Percentiles rank a stretch among this genome's conserved stretches.
phyloP scores from a whole-genome alignment of 2,888 invertebrate genomes.

The Papilio elwesi region DNA sequence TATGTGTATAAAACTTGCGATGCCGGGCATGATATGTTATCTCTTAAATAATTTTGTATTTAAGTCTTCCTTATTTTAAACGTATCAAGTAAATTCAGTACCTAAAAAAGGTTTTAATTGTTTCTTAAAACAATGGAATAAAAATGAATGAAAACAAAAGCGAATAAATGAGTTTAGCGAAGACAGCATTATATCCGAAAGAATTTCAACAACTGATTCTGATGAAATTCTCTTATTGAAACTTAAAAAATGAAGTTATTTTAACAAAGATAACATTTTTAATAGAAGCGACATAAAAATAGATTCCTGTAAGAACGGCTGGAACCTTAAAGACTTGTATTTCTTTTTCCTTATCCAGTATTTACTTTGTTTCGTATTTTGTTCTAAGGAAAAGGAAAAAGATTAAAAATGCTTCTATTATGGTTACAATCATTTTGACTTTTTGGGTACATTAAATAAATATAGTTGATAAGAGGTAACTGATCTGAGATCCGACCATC shows the following conservation, averaged over 20 bases:
- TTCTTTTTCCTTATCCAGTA: background rate
- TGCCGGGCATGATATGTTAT: too few relatives aligned
- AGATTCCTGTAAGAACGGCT: background rate
- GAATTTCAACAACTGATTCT: conserved; percentile 3
- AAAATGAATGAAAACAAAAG: background rate
- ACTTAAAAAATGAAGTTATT: conserved; percentile 1
- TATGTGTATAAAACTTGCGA: too few relatives aligned
- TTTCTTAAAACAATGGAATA: background rate
- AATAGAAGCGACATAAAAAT: conserved; percentile 10
- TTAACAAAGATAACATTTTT: conserved; percentile 3
- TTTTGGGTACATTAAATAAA: too few relatives aligned
- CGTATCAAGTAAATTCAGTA: too few relatives aligned
- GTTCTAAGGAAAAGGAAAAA: background rate
- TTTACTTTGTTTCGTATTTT: background rate
- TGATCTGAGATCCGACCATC: too few relatives aligned
- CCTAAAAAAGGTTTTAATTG: background rate
- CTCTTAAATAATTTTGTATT: too few relatives aligned
- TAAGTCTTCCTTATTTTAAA: too few relatives aligned
- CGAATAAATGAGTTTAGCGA: background rate
- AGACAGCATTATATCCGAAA: background rate
- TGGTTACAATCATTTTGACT: background rate
- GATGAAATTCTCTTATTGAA: conserved; percentile 6
- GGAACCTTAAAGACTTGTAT: background rate
- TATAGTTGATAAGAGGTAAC: background rate
- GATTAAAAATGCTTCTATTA: background rate